Percentiles rank a stretch among this genome's conserved stretches.
phyloP scores from a whole-genome alignment of 2,113 vertebrate genomes.

The Rousettus leschenaultii region DNA sequence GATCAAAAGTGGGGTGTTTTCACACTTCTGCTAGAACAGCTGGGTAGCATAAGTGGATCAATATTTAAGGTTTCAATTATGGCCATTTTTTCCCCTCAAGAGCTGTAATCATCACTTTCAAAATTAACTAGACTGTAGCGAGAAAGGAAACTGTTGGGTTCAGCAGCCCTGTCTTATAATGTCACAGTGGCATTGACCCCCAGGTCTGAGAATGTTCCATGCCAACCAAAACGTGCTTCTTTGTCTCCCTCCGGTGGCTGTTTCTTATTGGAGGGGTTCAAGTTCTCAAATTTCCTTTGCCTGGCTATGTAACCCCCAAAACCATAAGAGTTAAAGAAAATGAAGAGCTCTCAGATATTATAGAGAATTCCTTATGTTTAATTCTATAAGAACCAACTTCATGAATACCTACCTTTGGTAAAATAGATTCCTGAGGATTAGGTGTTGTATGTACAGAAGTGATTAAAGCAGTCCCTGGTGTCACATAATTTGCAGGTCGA shows the following conservation, averaged over 20 bases:
- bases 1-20: background rate
- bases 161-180: background rate
- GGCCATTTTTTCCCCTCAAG: background rate
- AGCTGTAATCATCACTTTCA: background rate
- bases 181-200: background rate
- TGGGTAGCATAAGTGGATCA: background rate
- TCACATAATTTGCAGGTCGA: background rate
- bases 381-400: background rate
- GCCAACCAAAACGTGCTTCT: background rate
- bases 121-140: background rate
- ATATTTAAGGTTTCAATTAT: background rate
- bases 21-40: background rate
- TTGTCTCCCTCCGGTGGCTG: background rate
- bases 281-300: slow-evolving; percentile 33
- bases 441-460: background rate
- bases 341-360: background rate
- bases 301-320: background rate
- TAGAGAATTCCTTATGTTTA: background rate
- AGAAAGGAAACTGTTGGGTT: background rate
- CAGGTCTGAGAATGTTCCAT: background rate
- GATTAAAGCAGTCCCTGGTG: background rate
- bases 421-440: background rate
- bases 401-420: background rate
- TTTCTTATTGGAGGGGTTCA: slow-evolving; percentile 16
- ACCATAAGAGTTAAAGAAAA: slow-evolving; percentile 1